These are phyloP conservation scores for Chaetura pelagica DNA, from an alignment of 2,113 vertebrate genomes.

Conservation along the genomic window DNA sequence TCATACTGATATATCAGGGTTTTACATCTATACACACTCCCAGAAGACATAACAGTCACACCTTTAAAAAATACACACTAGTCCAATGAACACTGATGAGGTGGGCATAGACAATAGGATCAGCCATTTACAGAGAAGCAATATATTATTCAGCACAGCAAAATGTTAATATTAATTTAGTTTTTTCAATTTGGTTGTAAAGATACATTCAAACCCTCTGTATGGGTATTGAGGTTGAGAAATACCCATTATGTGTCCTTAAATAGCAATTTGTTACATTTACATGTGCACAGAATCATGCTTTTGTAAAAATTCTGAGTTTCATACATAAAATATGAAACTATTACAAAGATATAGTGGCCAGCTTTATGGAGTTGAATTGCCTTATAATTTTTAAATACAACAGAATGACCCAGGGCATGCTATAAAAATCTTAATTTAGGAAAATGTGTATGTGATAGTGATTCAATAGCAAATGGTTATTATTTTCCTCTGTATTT, in stretches of 20 bases:
- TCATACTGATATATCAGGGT: not conserved
- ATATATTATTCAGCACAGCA: not conserved
- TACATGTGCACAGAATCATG: not conserved
- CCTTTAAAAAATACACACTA: not conserved
- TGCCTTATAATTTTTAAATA: slow-evolving; percentile 52
- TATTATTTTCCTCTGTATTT: slow-evolving; percentile 15
- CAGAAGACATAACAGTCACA: not conserved
- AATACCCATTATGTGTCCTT: slow-evolving; percentile 8
- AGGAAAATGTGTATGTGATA: slow-evolving; percentile 18
- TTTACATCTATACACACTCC: not conserved
- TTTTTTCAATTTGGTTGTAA: not conserved
- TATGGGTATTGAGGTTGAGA: not conserved
- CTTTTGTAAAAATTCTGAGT: not conserved
- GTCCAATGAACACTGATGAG: not conserved
- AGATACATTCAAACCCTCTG: not conserved
- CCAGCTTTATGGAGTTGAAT: slow-evolving; percentile 5
- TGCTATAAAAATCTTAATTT: slow-evolving; percentile 46
- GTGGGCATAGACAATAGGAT: not conserved
- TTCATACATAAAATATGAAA: slow-evolving; percentile 52
- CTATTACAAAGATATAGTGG: not conserved
- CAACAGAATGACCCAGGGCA: slow-evolving; percentile 26
- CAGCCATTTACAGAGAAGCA: not conserved
- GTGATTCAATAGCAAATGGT: slow-evolving; percentile 20
- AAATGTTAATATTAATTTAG: slow-evolving; percentile 22
- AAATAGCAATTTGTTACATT: slow-evolving; percentile 42